phyloP scores from a whole-genome alignment of 2,113 vertebrate genomes.

The Notechis scutatus region DNA sequence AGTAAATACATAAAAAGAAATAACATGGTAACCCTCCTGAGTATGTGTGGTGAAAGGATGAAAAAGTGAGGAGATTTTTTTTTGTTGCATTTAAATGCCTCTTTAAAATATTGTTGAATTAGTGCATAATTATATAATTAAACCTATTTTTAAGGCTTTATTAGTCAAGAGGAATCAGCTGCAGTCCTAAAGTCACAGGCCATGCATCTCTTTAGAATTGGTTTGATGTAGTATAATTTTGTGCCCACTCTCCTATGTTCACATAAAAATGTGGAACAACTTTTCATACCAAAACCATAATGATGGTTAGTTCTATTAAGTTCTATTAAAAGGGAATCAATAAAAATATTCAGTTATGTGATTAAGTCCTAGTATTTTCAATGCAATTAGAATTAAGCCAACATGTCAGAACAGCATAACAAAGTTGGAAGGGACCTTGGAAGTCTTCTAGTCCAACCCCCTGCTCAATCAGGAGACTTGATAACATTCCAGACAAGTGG shows the following conservation, averaged over 20 bases:
- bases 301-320: not conserved
- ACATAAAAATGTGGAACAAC: not conserved
- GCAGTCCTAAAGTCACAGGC: not conserved
- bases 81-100: not conserved
- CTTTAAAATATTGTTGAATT: not conserved
- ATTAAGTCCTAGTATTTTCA: not conserved
- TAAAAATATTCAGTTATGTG: not conserved
- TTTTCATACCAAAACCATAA: not conserved
- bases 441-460: not conserved
- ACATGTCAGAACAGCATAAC: not conserved
- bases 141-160: not conserved
- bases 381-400: not conserved
- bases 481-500: not conserved
- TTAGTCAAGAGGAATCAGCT: not conserved
- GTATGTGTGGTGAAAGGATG: not conserved
- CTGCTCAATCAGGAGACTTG: not conserved
- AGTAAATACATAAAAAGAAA: not conserved
- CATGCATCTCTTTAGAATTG: not conserved
- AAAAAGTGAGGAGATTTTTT: not conserved
- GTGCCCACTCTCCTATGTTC: not conserved
- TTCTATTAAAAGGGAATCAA: not conserved
- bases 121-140: not conserved
- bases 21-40: not conserved
- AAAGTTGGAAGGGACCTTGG: not conserved
- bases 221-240: not conserved